These are phyloP conservation scores for Gulo gulo DNA, from an alignment of 2,113 vertebrate genomes.

Conservation along the genomic window DNA sequence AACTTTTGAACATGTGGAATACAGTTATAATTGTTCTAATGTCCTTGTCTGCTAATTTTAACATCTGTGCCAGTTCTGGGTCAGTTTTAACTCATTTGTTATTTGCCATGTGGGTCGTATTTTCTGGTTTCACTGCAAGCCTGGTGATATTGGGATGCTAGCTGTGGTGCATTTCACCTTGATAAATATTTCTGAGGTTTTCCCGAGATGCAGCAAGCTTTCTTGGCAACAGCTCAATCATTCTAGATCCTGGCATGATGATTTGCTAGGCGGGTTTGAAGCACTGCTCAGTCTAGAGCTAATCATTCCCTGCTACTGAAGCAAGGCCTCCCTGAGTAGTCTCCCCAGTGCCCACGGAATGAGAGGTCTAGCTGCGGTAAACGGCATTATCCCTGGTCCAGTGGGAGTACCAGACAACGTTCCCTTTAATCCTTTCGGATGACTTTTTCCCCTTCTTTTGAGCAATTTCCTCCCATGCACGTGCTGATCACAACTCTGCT, in stretches of 20 bases:
- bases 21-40: background rate
- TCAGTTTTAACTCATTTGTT: background rate
- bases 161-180: background rate
- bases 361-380: background rate
- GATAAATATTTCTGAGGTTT: background rate
- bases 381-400: background rate
- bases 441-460: background rate
- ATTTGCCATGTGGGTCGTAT: background rate
- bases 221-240: background rate
- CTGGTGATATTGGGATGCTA: background rate
- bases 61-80: background rate
- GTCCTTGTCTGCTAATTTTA: background rate
- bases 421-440: background rate
- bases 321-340: background rate
- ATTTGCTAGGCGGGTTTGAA: background rate
- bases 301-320: background rate
- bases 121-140: background rate
- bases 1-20: background rate
- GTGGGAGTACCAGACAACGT: background rate
- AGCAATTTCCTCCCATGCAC: background rate
- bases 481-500: background rate
- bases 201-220: background rate
- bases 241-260: background rate
- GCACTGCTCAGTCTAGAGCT: background rate
- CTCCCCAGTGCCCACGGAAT: background rate